phyloP scores from a whole-genome alignment of 2,888 invertebrate genomes.

The Apamea epomidion region DNA sequence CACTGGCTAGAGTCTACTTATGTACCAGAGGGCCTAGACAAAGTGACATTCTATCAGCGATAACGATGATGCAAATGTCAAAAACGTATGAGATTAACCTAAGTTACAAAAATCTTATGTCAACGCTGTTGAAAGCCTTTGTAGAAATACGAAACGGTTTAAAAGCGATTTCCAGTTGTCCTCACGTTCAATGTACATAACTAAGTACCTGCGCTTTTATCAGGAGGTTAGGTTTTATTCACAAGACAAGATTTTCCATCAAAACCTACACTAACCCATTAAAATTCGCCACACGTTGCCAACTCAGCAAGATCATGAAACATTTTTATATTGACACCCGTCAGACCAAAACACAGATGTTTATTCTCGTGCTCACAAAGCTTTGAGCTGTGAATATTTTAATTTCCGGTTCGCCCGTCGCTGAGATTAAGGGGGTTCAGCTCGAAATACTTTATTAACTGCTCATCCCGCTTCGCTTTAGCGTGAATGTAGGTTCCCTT shows the following conservation, averaged over 20 bases:
- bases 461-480: constrained; percentile 40
- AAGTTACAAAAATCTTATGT: no score
- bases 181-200: neutral
- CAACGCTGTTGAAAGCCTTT: neutral
- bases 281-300: constrained; percentile 30
- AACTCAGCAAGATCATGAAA: constrained; percentile 43
- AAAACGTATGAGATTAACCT: neutral
- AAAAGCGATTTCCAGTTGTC: neutral
- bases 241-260: neutral
- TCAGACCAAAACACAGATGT: constrained; percentile 63
- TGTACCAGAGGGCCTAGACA: neutral
- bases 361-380: constrained; percentile 60
- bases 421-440: constrained; percentile 65
- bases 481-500: constrained; percentile 34
- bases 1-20: neutral
- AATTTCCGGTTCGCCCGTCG: constrained; percentile 67
- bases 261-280: neutral
- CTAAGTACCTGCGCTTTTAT: neutral
- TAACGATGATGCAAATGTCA: neutral
- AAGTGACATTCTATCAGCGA: neutral
- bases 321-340: constrained; percentile 63
- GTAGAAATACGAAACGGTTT: neutral
- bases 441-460: constrained; percentile 67
- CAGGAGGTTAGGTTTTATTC: neutral
- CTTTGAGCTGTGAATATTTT: constrained; percentile 70